Evolutionary conservation across 2,888 invertebrate species (phyloP), one percentile per base, ranked within the genome.

Genomic region (Sceliomorpha sp.): DNA sequence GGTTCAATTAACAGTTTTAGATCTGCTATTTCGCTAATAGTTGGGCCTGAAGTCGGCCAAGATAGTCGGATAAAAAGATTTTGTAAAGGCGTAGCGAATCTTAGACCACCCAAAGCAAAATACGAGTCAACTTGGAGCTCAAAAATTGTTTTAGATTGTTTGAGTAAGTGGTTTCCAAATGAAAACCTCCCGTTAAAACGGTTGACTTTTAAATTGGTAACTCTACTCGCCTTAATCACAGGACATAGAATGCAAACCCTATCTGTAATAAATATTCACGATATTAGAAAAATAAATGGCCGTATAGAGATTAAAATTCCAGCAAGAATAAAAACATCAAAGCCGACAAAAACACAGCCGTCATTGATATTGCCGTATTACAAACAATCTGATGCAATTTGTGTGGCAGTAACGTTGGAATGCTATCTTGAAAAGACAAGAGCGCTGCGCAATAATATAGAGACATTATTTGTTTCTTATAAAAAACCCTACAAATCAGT

Each of bases 201-300:
- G 1, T 3, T 37, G 1, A 7, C 17, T 1, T 10, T 7, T 1
- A 37, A 15, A 37, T 9, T 37, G 8, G 15, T 9, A 5, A 37
- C 34, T 8, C 12, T 34, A 3, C 12, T 34, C 4, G 34, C 34
- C 2, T 10, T 34, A 10, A 14, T 34, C 12, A 12, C 14, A 13
- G 34, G 64, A 2, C 70, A 76, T 8, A 37, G 69, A 53, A 48
- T 75, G 9, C 31, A 55, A 34, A 71, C 72, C 12, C 45, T 70
- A 2, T 40, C 60, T 24, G 12, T 50, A 9, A 68, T 73, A 27
- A 40, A 59, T 8, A 58, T 60, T 2, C 29, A 50, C 34, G 55
- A 72, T 32, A 70, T 75, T 34, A 17, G 13, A 1, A 34, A 14
- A 37, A 27, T 8, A 9, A 10, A 26, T 7, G 12, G 37, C 10